Conservation (phyloP, 2,113 vertebrate species). For the Antidorcas marsupialis region DNA sequence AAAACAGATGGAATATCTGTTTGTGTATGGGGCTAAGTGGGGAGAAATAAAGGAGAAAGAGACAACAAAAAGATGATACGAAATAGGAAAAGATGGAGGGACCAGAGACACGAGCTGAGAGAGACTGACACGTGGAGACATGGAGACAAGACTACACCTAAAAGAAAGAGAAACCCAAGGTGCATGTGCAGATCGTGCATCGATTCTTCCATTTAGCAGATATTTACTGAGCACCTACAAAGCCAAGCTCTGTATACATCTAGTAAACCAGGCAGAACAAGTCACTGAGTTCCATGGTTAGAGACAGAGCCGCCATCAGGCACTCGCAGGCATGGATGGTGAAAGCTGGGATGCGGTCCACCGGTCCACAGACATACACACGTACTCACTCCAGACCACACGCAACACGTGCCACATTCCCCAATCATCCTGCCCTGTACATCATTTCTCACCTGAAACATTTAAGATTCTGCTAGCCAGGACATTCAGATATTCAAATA, state of each 20-base stretch:
- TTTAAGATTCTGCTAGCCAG: neutral
- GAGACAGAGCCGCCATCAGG: neutral
- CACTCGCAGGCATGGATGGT: accelerated
- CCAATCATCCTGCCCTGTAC: neutral
- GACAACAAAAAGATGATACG: neutral
- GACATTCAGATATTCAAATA: neutral
- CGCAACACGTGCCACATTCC: neutral
- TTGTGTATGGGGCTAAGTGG: neutral
- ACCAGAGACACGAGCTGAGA: neutral
- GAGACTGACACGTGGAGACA: neutral
- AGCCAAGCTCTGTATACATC: neutral
- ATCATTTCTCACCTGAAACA: neutral
- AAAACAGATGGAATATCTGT: neutral
- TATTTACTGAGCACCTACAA: neutral
- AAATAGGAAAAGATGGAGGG: neutral
- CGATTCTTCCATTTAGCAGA: neutral
- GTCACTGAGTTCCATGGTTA: neutral
- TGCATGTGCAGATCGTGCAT: neutral
- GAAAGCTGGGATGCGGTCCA: neutral
- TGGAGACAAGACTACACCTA: neutral
- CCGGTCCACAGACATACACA: accelerated
- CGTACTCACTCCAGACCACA: neutral
- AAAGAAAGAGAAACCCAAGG: neutral
- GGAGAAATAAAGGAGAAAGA: neutral
- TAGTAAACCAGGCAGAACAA: neutral